Evolutionary conservation across 2,797 vertebrate species (phyloP).

Genomic region (Smutsia temminckii): DNA sequence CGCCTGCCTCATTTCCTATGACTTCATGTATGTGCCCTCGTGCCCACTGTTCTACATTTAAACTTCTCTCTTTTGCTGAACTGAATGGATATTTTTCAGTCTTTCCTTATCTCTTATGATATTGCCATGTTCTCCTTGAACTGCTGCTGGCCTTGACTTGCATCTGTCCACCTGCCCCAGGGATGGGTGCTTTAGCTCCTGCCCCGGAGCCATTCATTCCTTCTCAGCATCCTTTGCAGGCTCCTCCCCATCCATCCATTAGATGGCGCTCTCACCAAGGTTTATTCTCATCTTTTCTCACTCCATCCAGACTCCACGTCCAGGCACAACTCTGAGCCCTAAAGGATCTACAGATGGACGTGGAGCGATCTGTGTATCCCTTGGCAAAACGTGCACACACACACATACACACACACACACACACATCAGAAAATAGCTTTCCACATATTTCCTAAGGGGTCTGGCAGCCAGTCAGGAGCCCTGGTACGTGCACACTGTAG

Average conservation of each 20-base stretch:
- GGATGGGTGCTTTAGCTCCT: background rate
- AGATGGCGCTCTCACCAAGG: background rate
- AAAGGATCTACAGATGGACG: background rate
- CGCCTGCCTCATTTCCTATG: background rate
- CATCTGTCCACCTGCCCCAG: background rate
- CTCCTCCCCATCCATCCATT: background rate
- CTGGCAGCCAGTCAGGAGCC: background rate
- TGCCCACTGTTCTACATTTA: background rate
- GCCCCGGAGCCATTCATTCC: rapidly evolving
- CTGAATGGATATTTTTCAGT: background rate
- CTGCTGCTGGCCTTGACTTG: background rate
- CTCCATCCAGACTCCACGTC: background rate
- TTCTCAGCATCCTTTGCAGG: background rate
- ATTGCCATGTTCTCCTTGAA: background rate
- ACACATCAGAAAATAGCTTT: background rate
- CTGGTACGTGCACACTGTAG: background rate
- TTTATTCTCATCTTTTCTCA: background rate
- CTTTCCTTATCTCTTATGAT: background rate
- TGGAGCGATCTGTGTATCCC: background rate
- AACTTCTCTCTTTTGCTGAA: background rate
- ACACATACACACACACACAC: no score
- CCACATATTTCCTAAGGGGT: background rate
- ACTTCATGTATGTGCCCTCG: background rate
- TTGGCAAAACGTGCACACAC: background rate
- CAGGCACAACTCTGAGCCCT: background rate